Base-by-base conservation (phyloP, 2,797 vertebrate genomes). In the Artibeus jamaicensis region DNA sequence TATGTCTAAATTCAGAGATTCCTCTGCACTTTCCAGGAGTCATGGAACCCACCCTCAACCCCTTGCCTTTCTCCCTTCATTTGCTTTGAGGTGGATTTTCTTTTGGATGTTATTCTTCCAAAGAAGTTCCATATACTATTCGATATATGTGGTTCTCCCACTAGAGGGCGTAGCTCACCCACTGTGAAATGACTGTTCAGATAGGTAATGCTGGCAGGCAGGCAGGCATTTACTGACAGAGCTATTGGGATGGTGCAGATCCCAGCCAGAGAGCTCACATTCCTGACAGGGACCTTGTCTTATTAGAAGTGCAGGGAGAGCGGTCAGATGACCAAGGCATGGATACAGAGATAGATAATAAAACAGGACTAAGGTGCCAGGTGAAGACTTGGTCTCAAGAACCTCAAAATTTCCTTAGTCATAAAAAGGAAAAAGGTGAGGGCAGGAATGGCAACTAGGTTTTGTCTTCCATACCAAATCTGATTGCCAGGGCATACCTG, bases 81-180 rank as follows among this genome's bases (percentile, higher is more conserved):
- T 92, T 26, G 34, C 26, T 84, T 74, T 76, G 29, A 78, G 14
- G 53, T 57, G 22, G 22, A 14, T 48, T 89, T 91, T 85, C 24
- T 94, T 81, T 79, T 4, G 2, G 8, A 3, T 39, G 3, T 48
- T 79, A 53, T 16, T 68, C 68, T 88, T 55, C 32, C 34, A 70
- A 91, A 57, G 29, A 77, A 26, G 12, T 79, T 93, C n/a, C 53
- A 37, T n/a, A 29, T 21, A 29, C 16, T 62, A 62, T 62, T 62
- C 2, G 5, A 29, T 48, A 42, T 18, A 14, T 34, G 10, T 34
- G 29, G 37, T 91, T 93, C 91, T 29, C 37, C 94, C 96, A 96
- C 95, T 92, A 96, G 97, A 91, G 85, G 97, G 97, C 59, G 85
- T 16, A 92, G 90, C 81, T 96, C 67, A 77, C 83, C 91, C 53